Conservation (phyloP, 2,888 invertebrate species). For the Melitaea athalia region DNA sequence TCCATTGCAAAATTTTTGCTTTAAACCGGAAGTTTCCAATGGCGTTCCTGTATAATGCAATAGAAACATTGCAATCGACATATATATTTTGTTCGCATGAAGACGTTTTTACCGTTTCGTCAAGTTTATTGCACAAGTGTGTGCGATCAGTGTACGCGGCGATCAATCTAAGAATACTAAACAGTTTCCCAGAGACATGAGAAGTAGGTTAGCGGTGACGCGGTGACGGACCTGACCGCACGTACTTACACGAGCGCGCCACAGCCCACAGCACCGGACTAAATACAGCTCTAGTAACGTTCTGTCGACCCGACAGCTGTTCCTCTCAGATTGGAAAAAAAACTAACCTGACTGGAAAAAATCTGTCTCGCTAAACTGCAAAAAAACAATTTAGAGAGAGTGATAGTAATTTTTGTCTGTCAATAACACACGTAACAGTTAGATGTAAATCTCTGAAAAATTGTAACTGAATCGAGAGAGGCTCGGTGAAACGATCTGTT, state of each 20-base stretch:
- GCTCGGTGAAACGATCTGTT: not conserved
- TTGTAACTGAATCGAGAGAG: not conserved
- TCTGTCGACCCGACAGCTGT: not conserved
- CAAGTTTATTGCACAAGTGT: not conserved
- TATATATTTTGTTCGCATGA: not conserved
- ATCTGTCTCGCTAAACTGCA: not conserved
- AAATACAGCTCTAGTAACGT: not conserved
- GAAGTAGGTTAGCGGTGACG: conserved; percentile 25
- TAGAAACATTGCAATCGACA: not conserved
- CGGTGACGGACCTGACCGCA: conserved; percentile 14
- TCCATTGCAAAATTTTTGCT: not conserved
- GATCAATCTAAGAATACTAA: conserved; percentile 4
- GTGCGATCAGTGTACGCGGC: not conserved
- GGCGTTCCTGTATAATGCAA: not conserved
- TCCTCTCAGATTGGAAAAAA: not conserved
- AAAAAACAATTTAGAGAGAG: not conserved
- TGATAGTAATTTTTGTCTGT: not conserved
- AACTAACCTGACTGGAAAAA: too few species aligned
- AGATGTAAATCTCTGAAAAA: too few species aligned
- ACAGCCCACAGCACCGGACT: not conserved
- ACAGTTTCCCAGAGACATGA: conserved; percentile 17
- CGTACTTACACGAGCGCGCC: not conserved
- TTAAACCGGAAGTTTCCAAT: not conserved
- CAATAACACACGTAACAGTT: too few species aligned
- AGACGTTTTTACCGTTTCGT: not conserved